Base-by-base conservation (phyloP, 1,140 invertebrate genomes). In the Caenorhabditis latens region DNA sequence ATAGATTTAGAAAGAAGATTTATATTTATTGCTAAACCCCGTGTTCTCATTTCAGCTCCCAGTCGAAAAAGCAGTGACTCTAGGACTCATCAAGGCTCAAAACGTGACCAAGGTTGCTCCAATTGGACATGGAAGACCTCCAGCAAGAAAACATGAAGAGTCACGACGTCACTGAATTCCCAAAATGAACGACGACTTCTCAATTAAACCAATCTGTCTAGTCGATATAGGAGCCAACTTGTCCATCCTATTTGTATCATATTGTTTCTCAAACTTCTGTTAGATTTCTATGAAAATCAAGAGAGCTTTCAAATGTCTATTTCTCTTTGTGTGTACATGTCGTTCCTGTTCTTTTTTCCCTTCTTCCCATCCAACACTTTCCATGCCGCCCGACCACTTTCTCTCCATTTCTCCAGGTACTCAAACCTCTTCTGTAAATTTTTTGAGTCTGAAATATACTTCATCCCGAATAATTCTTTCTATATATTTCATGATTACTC, bases 71-170 rank as follows among this genome's bases (percentile, higher is more conserved):
- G 91, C 91, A 11, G 89, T 91, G 21, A 88, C 90, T 32, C 84
- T 92, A 16, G 91, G 91, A 24, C 86, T 92, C 7, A 90, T 92
- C 32, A 92, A 92, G 71, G 89, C 89, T 43, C 90, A 92, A 82
- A 88, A 91, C 24, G 86, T 79, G 48, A 89, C 91, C 21, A 91
- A 91, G 57, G 84, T 91, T 48, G 89, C 89, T 19, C 89, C 89
- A 40, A 90, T 90, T 43, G 89, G 89, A 32, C 89, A 88, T 58
- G 89, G 89, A 46, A 88, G 89, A 40, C 89, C 88, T 84, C 86
- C 89, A n/a, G 50, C 65, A 55, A 48, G 71, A 50, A 79, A 79
- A 32, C 71, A 79, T n/a, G 71, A 79, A 24, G 71, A 79, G 46
- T 79, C 71, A 50, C 43, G 71, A 21, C 71, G 71, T 50, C 71